Evolutionary conservation across 92 coral and sea anemone species (phyloP), one percentile per base, ranked within the genome.

Genomic region (Paragorgia papillata): DNA sequence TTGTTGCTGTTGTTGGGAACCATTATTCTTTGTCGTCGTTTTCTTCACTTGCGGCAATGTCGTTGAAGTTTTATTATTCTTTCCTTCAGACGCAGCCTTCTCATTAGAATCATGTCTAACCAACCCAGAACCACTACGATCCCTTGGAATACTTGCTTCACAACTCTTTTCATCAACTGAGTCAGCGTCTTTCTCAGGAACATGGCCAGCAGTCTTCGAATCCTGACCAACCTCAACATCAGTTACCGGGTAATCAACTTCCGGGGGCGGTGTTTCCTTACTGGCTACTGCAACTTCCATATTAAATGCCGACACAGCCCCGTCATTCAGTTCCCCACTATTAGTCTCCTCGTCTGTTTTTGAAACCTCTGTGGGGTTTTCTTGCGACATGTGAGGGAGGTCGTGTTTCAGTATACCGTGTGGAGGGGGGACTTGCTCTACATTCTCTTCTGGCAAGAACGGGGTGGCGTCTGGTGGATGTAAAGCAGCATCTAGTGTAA

Each of bases 331-430:
- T 46, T 15, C 53, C 53, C 2, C 53, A 15, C n/a, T n/a, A n/a
- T n/a, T n/a, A 46, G n/a, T 15, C 15, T 46, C 12, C 53, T 15
- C 14, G 12, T 15, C 14, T 6, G 2, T 15, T 46, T 46, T 15
- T 46, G 53, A 46, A 46, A 46, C 2, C n/a, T 46, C n/a, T n/a
- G 15, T 15, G 2, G 53, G 53, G 2, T 46, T 46, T 2, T 46
- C 53, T n/a, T 46, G 2, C n/a, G 53, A 46, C 53, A n/a, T 15
- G 14, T 46, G 7, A 2, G 9, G 2, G 2, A 6, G 9, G 53
- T 46, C 37, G 49, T 51, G 78, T 34, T 71, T 71, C 46, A 71
- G 78, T 31, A 71, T 71, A 2, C 78, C 78, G 12, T 71, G 78
- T 48, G 44, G 10, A 44, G 58, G 58, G 6, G 75, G 26, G 0